Evolutionary conservation across 2,888 invertebrate genomes (phyloP), one percentile per base, ranked within the genome.

Genomic region (Tachina grossa): DNA sequence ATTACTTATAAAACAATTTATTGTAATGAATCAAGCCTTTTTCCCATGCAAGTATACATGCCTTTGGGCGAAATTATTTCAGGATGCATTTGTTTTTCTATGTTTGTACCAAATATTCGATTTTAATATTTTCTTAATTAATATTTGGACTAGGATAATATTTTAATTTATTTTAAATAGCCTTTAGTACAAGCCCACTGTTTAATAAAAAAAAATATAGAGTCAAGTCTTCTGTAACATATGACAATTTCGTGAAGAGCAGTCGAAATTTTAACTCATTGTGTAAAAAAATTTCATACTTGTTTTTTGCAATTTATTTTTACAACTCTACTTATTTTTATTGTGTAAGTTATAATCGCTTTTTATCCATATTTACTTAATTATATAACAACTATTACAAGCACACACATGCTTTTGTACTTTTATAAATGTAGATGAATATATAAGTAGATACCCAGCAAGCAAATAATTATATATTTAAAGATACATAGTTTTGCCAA

Each of bases 261-360:
- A 39, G 1, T 59, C n/a, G 5, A 2, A 14, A 1, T 10, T 9
- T 59, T n/a, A 39, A 57, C n/a, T 8, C 22, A 47, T 2, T 14
- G 22, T 47, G 13, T 8, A 63, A 9, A 31, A 45, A 65, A 45
- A n/a, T 22, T 14, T 65, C 14, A 45, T 47, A 16, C n/a, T 16
- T 19, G 9, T 47, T 14, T 43, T n/a, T 43, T 49, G 14, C 14
- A 57, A 53, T 53, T 45, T 19, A 66, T 53, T 51, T 43, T 16
- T 63, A 49, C 45, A 13, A 5, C 31, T 43, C 43, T 65, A 72
- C 47, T 65, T 65, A 72, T 79, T 72, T 63, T 31, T 71, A 72
- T 72, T 65, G 22, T 69, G 9, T 11, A 79, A 72, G 11, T 22
- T 72, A 22, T 79, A 72, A 79, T 55, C 55, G 55, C 13, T 65